These are phyloP conservation scores for Mus musculus DNA, from an alignment of 2,113 vertebrate species.

Conservation along the genomic window DNA sequence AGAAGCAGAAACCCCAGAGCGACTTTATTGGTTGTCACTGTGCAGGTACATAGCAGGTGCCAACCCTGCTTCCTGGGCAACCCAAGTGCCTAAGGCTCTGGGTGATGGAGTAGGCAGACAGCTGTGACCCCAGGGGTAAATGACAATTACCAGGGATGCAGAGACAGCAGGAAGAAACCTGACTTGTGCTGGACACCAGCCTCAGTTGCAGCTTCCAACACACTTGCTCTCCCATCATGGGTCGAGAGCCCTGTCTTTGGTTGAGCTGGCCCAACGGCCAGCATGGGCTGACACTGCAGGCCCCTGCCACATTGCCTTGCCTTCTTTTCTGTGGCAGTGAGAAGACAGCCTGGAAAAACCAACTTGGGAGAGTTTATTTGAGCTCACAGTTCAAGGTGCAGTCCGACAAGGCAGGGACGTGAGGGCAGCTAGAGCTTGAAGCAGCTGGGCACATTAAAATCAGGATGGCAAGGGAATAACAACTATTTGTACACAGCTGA, in stretches of 20 bases:
- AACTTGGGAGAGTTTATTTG: background rate
- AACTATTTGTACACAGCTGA: background rate
- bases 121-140: background rate
- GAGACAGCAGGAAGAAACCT: background rate
- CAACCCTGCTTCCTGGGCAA: background rate
- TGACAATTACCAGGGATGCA: background rate
- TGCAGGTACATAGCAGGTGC: background rate
- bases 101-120: background rate
- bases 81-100: background rate
- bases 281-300: background rate
- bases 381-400: background rate
- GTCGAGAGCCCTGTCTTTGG: fast-evolving
- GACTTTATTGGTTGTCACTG: background rate
- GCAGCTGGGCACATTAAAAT: background rate
- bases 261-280: background rate
- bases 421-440: background rate
- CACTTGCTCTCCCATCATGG: fast-evolving
- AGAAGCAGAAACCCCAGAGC: background rate
- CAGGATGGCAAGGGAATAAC: background rate
- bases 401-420: background rate
- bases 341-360: background rate
- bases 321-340: background rate
- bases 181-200: too few relatives aligned
- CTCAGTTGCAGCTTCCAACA: background rate
- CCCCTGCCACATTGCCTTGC: too few relatives aligned